These are phyloP conservation scores for Bradypodion ventrale DNA, from an alignment of 2,797 vertebrate species.

Conservation along the genomic window DNA sequence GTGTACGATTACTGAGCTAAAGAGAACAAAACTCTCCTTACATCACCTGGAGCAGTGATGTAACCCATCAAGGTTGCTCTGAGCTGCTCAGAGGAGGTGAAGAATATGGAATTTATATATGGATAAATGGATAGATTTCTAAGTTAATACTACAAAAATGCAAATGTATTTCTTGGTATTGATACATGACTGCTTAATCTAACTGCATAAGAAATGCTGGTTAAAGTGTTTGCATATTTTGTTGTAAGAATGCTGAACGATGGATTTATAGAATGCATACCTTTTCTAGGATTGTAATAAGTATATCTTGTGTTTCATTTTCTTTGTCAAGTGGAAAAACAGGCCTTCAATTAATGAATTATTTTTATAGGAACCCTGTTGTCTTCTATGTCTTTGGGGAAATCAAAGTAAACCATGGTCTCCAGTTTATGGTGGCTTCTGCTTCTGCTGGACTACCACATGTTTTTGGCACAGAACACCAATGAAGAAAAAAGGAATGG, in stretches of 20 bases:
- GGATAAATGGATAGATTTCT: not conserved
- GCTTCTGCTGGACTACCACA: conserved; percentile 75
- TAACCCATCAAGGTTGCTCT: not conserved
- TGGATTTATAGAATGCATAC: not conserved
- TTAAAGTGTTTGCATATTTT: not conserved
- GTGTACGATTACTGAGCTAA: not conserved
- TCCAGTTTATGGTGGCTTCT: conserved; percentile 73
- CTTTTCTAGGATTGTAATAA: conserved; percentile 22
- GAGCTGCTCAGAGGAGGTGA: not conserved
- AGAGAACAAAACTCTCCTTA: not conserved
- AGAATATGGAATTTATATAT: not conserved
- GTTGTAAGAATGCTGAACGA: not conserved
- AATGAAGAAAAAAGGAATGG: conserved; percentile 73
- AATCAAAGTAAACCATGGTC: conserved; percentile 71
- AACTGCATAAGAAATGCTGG: not conserved
- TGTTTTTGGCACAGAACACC: conserved; percentile 78
- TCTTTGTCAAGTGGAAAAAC: not conserved
- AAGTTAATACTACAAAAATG: not conserved
- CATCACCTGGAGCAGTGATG: no score
- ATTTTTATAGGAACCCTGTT: conserved; percentile 2
- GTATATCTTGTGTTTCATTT: conserved; percentile 3
- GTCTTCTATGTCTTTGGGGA: conserved; percentile 59
- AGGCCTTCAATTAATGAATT: not conserved
- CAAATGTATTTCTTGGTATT: not conserved
- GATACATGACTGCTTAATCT: not conserved